These are phyloP conservation scores for Dorcus parallelipipedus DNA, from an alignment of 2,888 invertebrate genomes.

Conservation along the genomic window DNA sequence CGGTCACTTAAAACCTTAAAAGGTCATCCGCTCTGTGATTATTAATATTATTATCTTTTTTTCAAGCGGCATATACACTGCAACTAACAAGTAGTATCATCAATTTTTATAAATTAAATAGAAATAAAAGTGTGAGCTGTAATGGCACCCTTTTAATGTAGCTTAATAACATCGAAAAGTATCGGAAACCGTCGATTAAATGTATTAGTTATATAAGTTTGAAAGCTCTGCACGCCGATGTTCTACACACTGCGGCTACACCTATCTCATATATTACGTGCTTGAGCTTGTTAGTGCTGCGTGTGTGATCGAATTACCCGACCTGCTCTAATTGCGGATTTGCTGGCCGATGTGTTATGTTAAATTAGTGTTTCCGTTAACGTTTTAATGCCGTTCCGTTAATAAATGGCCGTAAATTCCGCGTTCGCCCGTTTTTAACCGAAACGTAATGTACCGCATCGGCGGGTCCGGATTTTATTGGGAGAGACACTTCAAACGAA, in stretches of 20 bases:
- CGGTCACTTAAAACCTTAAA: too few species aligned
- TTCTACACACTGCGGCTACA: constrained; percentile 1
- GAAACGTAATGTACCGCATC: neutral
- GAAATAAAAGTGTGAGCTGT: too few species aligned
- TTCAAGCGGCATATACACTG: too few species aligned
- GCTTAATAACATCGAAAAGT: too few species aligned
- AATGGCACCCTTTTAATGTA: too few species aligned
- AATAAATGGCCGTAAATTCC: constrained; percentile 1
- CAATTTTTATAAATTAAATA: too few species aligned
- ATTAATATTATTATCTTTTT: too few species aligned
- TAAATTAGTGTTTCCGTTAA: constrained; percentile 12
- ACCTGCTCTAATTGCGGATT: constrained; percentile 17
- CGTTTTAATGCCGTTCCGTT: constrained; percentile 5
- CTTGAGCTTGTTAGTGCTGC: constrained; percentile 13
- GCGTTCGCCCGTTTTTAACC: neutral
- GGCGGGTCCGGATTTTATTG: neutral
- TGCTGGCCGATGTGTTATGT: constrained; percentile 16
- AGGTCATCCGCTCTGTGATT: too few species aligned
- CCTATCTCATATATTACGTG: constrained; percentile 20
- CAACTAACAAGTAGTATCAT: too few species aligned
- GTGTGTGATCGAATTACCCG: constrained; percentile 14
- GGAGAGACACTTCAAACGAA: neutral
- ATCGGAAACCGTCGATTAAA: too few species aligned
- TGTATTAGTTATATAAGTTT: too few species aligned
- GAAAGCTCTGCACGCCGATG: too few species aligned